Evolutionary conservation across 2,113 vertebrate species (phyloP), one percentile per base, ranked within the genome.

Genomic region (Colossoma macropomum): DNA sequence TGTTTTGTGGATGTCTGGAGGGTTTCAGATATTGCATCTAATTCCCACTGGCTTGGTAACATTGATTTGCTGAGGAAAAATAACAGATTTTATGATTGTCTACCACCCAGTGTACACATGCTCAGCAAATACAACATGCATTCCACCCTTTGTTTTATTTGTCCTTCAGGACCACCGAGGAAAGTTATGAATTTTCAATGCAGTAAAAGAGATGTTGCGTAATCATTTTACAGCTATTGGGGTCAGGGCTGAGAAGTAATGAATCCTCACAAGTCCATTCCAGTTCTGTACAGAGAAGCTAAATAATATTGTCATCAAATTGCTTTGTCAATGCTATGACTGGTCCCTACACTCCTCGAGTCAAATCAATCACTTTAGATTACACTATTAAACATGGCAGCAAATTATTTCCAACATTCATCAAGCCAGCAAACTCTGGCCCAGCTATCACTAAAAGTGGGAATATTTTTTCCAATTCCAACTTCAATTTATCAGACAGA

Each of bases 151-250:
- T 45, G 8, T 76, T 74, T 84, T 72, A 79, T 83, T 87, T 85
- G 50, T 72, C 85, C 85, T 88, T 62, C 75, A 78, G 84, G 87
- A 84, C 41, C 72, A 17, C 34, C 13, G 32, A 75, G 79, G 69
- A 85, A 79, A 82, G 25, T 66, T 84, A 86, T 86, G 85, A 84
- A 86, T 80, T 86, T 84, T 77, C 77, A 77, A 32, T 72, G 81
- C 82, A 75, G 66, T 86, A 86, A 86, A 86, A 86, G 32, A 82
- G 68, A 83, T 77, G 80, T 84, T 83, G 66, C 81, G 12, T 63
- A 77, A 80, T 83, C 72, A 50, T 73, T 86, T 86, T 84, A 86
- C 74, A 65, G 77, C 77, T 77, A 75, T 80, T 86, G 81, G 85
- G 63, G 80, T 82, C 80, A 82, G 80, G 65, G 50, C 72, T n/a